phyloP scores from a whole-genome alignment of 2,888 invertebrate species.

The Rotaria magnacalcarata region DNA sequence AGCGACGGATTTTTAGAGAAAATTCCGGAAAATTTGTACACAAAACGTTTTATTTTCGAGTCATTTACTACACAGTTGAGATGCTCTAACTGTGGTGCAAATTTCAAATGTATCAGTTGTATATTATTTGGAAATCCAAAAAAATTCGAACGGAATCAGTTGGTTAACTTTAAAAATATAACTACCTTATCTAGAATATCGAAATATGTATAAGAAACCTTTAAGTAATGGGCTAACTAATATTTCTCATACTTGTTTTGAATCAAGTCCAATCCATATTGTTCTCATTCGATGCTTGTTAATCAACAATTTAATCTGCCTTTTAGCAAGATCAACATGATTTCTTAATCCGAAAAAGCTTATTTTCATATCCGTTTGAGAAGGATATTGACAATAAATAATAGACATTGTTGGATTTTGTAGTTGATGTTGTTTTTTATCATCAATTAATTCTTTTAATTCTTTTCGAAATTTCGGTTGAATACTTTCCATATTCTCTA shows the following conservation, averaged over 20 bases:
- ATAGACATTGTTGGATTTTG: neutral
- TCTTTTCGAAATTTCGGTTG: neutral
- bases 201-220: too few species aligned
- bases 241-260: neutral
- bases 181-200: too few species aligned
- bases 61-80: too few species aligned
- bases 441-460: neutral
- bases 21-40: too few species aligned
- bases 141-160: too few species aligned
- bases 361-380: neutral
- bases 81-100: too few species aligned
- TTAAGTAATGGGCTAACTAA: neutral
- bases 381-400: neutral
- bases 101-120: too few species aligned
- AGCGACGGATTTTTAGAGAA: too few species aligned
- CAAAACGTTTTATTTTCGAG: too few species aligned
- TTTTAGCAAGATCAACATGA: neutral
- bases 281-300: neutral
- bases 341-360: neutral
- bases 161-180: too few species aligned
- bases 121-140: too few species aligned
- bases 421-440: neutral
- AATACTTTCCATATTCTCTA: neutral
- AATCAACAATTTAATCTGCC: neutral
- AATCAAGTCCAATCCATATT: neutral